Percentiles rank a stretch among this genome's conserved stretches.
Conservation (phyloP, 2,888 invertebrate genomes). For the Ditula angustiorana region DNA sequence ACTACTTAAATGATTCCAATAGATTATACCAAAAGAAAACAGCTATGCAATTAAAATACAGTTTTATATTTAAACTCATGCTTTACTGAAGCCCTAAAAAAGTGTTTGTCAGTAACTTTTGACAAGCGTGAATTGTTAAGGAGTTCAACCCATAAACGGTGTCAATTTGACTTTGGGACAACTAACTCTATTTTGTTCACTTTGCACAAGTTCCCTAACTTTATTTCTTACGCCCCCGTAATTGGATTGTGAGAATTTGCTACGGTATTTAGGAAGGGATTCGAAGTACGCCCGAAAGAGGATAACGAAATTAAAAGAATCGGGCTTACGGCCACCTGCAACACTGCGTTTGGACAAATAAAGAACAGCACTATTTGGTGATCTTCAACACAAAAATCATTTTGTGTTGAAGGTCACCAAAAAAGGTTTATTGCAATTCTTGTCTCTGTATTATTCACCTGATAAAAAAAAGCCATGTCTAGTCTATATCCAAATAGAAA, state of each 20-base stretch:
- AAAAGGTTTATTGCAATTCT: too few relatives aligned
- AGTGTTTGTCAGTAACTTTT: not conserved
- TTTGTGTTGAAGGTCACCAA: too few relatives aligned
- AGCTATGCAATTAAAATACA: too few relatives aligned
- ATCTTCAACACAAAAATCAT: too few relatives aligned
- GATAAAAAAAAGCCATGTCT: too few relatives aligned
- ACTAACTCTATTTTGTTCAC: conserved; percentile 20
- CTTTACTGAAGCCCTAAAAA: too few relatives aligned
- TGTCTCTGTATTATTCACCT: too few relatives aligned
- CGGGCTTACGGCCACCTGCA: conserved; percentile 14
- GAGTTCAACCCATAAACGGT: conserved; percentile 5
- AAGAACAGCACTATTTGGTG: too few relatives aligned
- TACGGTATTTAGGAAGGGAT: conserved; percentile 15
- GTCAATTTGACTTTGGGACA: conserved; percentile 13
- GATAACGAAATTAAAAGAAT: conserved; percentile 19
- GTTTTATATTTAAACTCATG: too few relatives aligned
- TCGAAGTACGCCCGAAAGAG: not conserved
- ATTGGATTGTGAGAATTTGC: conserved; percentile 19
- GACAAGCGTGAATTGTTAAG: not conserved
- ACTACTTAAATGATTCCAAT: too few relatives aligned
- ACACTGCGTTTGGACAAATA: not conserved
- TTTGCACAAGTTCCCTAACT: conserved; percentile 14
- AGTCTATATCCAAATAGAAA: too few relatives aligned
- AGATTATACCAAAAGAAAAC: too few relatives aligned
- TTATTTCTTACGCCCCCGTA: conserved; percentile 28